Conservation (phyloP, 2,113 vertebrate genomes). For the Protobothrops mucrosquamatus region DNA sequence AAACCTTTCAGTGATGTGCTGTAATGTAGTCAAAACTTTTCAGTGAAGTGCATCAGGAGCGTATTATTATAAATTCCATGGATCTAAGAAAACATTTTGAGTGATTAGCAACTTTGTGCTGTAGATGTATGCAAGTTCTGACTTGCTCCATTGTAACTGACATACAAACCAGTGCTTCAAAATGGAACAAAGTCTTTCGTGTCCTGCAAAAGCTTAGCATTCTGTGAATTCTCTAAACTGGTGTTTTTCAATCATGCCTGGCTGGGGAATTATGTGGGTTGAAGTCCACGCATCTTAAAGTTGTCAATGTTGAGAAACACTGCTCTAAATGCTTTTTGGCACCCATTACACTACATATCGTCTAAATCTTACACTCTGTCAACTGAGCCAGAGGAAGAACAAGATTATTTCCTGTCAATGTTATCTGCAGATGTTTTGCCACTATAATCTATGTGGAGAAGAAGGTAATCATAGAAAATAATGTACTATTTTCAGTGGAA, state of each 20-base stretch:
- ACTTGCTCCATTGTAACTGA: background rate
- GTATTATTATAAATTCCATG: background rate
- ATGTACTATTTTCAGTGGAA: background rate
- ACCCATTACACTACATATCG: background rate
- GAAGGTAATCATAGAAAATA: background rate
- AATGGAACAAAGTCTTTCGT: background rate
- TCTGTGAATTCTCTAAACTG: background rate
- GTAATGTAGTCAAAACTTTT: background rate
- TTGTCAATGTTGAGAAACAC: background rate
- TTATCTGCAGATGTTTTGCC: background rate
- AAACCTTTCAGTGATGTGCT: background rate
- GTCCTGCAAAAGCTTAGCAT: background rate
- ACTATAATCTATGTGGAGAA: background rate
- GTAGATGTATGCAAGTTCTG: background rate
- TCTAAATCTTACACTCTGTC: background rate
- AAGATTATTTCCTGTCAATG: background rate
- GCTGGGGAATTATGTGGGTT: background rate
- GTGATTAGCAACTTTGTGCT: background rate
- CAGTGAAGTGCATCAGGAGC: background rate
- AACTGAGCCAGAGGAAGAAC: constrained; percentile 9
- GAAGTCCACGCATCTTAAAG: background rate
- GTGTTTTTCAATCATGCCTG: background rate
- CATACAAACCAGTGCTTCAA: background rate
- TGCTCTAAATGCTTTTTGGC: background rate
- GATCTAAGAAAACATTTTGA: background rate